Percentiles rank a stretch among this genome's conserved stretches.
Evolutionary conservation across 35 echinoderm and acorn worm genomes (phyloP).

Genomic region (Heliocidaris erythrogramma): DNA sequence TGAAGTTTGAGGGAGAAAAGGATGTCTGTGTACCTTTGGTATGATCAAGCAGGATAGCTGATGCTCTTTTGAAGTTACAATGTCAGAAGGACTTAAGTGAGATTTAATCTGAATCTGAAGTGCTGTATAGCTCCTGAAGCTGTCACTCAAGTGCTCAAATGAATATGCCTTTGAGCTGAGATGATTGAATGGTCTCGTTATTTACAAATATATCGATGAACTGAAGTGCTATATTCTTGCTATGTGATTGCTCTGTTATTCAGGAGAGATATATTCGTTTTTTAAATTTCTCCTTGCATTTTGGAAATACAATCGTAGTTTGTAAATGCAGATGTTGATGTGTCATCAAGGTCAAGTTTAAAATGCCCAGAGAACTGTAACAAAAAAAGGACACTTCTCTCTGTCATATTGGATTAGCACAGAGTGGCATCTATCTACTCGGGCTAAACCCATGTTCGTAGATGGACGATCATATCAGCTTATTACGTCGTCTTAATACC

Average conservation of each 20-base stretch:
- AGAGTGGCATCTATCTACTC: not conserved
- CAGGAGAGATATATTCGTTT: not conserved
- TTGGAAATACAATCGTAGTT: not conserved
- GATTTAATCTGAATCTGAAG: not conserved
- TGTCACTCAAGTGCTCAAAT: not conserved
- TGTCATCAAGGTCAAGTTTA: not conserved
- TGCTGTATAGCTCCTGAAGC: not conserved
- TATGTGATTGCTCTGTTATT: not conserved
- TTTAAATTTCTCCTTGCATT: not conserved
- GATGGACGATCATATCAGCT: slow-evolving; percentile 6
- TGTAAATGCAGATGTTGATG: not conserved
- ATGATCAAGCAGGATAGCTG: not conserved
- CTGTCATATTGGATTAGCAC: not conserved
- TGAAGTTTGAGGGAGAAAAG: not conserved
- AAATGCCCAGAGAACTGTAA: not conserved
- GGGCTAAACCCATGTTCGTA: not conserved
- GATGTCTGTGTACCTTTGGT: not conserved
- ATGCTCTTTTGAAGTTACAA: not conserved
- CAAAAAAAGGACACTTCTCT: not conserved
- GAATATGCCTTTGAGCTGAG: not conserved
- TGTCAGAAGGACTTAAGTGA: not conserved
- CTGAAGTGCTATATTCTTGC: not conserved
- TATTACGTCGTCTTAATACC: not conserved
- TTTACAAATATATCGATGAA: not conserved
- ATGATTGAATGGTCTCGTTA: not conserved